These are phyloP conservation scores for Lycaena phlaeas DNA, from an alignment of 2,888 invertebrate species.

Conservation along the genomic window DNA sequence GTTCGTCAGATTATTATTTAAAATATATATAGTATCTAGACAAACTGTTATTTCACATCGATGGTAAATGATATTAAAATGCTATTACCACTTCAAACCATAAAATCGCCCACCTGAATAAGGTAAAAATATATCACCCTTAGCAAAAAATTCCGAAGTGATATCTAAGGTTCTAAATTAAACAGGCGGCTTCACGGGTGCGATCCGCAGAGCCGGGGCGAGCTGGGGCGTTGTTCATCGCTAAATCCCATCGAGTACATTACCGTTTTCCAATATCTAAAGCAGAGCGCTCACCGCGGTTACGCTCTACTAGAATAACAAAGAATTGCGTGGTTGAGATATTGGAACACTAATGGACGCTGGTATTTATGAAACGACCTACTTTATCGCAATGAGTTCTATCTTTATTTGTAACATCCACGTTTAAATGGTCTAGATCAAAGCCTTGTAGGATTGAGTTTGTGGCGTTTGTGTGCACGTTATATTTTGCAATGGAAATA, in stretches of 20 bases:
- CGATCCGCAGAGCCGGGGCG: constrained; percentile 19
- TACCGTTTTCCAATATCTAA: constrained; percentile 68
- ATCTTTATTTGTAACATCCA: constrained; percentile 19
- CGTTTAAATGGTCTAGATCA: constrained; percentile 4
- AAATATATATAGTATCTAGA: neutral
- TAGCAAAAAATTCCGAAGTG: constrained; percentile 11
- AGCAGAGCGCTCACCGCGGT: constrained; percentile 48
- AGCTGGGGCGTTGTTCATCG: constrained; percentile 28
- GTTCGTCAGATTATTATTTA: too few relatives aligned
- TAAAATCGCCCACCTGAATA: constrained; percentile 7
- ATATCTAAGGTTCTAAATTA: constrained; percentile 16
- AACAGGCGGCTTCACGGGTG: constrained; percentile 14
- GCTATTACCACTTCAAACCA: neutral
- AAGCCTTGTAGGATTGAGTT: constrained; percentile 7
- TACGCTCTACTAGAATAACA: constrained; percentile 60
- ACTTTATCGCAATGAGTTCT: constrained; percentile 25
- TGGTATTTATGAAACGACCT: constrained; percentile 51
- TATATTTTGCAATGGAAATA: neutral
- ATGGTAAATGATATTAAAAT: neutral
- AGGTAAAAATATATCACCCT: constrained; percentile 7
- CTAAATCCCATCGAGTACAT: constrained; percentile 57
- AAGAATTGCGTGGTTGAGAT: constrained; percentile 61
- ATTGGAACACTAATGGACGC: constrained; percentile 60
- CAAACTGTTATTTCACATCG: neutral
- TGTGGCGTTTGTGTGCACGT: neutral